Evolutionary conservation across 64 coral and sea anemone species (phyloP).

Genomic region (Astreopora myriophthalma): DNA sequence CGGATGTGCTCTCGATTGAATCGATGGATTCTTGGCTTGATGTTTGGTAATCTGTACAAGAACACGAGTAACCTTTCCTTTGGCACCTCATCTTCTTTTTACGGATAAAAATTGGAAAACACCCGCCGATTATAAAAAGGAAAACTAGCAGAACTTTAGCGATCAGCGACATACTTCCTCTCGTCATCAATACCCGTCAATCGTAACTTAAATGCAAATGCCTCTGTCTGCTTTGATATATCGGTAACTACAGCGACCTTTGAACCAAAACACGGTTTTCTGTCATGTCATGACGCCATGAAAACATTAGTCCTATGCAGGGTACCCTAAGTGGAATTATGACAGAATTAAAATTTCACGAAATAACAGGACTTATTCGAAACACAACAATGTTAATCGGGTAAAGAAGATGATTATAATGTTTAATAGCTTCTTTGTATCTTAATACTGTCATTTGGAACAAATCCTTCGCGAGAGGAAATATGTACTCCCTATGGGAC

Average conservation of each 20-base stretch:
- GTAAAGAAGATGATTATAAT: neutral
- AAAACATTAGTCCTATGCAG: neutral
- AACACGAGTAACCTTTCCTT: slow-evolving; percentile 46
- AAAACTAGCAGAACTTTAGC: slow-evolving; percentile 33
- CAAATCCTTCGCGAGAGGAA: neutral
- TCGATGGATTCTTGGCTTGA: slow-evolving; percentile 53
- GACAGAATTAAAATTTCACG: neutral
- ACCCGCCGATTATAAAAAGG: slow-evolving; percentile 78
- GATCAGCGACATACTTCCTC: slow-evolving; percentile 2
- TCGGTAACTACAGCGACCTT: slow-evolving; percentile 55
- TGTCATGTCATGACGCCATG: slow-evolving; percentile 13
- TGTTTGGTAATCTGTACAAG: slow-evolving; percentile 33
- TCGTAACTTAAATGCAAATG: slow-evolving; percentile 42
- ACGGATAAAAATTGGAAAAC: slow-evolving; percentile 71
- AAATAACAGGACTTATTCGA: neutral
- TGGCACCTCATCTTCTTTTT: slow-evolving; percentile 54
- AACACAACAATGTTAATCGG: neutral
- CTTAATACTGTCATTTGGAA: neutral
- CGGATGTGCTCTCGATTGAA: slow-evolving; percentile 85
- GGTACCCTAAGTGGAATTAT: neutral
- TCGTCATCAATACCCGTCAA: neutral
- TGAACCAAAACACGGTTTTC: slow-evolving; percentile 49
- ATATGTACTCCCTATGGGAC: neutral
- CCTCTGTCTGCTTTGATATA: slow-evolving; percentile 29
- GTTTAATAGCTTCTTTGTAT: neutral